Base-by-base conservation (phyloP, 1,140 invertebrate species). In the Himalopsyche phryganea region DNA sequence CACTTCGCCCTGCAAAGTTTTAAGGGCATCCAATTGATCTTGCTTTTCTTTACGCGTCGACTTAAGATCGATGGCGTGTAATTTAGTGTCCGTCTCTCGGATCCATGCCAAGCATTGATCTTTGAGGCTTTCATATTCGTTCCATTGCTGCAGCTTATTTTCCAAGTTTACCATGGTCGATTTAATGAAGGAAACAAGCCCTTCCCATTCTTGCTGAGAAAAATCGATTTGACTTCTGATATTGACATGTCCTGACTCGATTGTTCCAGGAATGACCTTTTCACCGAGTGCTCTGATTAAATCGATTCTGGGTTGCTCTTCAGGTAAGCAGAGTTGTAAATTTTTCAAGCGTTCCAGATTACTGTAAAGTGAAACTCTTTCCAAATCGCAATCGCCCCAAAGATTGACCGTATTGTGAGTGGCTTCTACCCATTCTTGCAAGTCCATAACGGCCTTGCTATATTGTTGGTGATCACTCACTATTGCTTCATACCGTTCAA, bases 381-480 rank as follows among this genome's bases (percentile, higher is more conserved):
- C 94, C 17, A 94, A 77, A 58, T 91, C 89, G 2, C 85, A 80
- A 71, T 97, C 93, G 5, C 88, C 88, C 88, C 92, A 96, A 17
- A 92, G 79, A 59, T 85, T 82, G 0, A 96, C 85, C 0, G 91
- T 91, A 66, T 91, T 91, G 33, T 89, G 85, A 0, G 93, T 94
- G 9, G 89, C 86, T 68, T 92, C 90, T n/a, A 96, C 79, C 89
- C 93, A 97, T 71, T 96, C 92, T 60, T 90, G 86, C 11, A 89
- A 84, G 65, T 95, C 91, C 71, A 90, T 86, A 0, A 95, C 89
- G 6, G 90, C 87, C 76, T 94, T 93, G 51, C 85, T 90, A 68
- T 95, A 97, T 65, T 92, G 88, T 67, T 96, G 91, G 75, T 97
- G 95, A 67, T 94, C 89, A 69, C 85, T 90, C 0, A 96, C 94